A percentile compares a stretch with the other conserved stretches of the same genome.
phyloP scores from a whole-genome alignment of 2,113 vertebrate genomes.

The Thoracochromis brauschi region DNA sequence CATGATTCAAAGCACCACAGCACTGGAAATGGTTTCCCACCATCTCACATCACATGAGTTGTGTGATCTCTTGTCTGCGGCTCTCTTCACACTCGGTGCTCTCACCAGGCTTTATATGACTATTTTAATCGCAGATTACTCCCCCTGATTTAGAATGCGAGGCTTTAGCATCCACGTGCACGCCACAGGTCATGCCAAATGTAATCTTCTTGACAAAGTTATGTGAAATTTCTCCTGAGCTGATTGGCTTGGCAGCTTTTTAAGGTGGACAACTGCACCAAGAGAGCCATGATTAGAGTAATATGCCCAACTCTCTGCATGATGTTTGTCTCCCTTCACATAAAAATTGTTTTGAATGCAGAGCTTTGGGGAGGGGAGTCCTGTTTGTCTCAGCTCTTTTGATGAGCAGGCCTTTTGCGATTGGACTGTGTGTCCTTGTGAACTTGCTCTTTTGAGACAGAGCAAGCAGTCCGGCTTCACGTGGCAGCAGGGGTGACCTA shows the following conservation, averaged over 20 bases:
- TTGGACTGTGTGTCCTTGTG: conserved; percentile 28
- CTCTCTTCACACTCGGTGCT: neutral
- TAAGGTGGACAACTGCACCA: neutral
- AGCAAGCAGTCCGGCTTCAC: conserved; percentile 28
- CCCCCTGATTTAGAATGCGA: neutral
- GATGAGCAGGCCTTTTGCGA: neutral
- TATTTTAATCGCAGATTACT: conserved; percentile 16
- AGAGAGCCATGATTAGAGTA: neutral
- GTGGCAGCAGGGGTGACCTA: conserved; percentile 40
- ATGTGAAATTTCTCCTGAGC: neutral
- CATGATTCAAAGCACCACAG: conserved; percentile 34
- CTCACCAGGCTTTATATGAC: neutral
- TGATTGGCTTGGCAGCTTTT: neutral
- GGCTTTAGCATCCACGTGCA: neutral
- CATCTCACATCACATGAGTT: conserved; percentile 19
- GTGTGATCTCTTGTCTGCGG: conserved; percentile 7
- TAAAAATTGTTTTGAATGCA: conserved; percentile 22
- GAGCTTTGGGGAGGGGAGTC: neutral
- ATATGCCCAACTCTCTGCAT: neutral
- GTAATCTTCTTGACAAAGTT: neutral
- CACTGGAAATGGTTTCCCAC: conserved; percentile 34
- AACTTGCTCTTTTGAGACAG: neutral
- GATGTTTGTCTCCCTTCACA: conserved; percentile 4
- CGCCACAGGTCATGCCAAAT: neutral
- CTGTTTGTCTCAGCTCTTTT: conserved; percentile 4